A percentile compares a stretch with the other conserved stretches of the same genome.
Evolutionary conservation across 2,888 invertebrate species (phyloP).

Genomic region (Euplexia lucipara): DNA sequence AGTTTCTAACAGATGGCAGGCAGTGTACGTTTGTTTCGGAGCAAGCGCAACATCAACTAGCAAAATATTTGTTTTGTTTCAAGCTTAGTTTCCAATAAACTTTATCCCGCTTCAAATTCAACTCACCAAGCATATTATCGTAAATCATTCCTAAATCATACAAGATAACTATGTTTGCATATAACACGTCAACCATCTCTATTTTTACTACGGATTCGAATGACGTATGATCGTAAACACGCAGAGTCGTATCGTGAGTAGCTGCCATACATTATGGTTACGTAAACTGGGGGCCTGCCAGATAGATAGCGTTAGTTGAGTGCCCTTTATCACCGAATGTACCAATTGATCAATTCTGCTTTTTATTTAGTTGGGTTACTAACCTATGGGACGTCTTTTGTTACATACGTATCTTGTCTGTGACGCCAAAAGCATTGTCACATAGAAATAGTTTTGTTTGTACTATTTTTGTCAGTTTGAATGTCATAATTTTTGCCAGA

Average conservation of each 20-base stretch:
- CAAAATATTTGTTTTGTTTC: no score
- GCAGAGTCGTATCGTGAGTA: not conserved
- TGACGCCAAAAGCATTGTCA: slow-evolving; percentile 1
- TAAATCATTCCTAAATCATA: slow-evolving; percentile 9
- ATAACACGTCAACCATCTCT: not conserved
- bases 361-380: slow-evolving; percentile 10
- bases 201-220: slow-evolving; percentile 20
- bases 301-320: slow-evolving; percentile 37
- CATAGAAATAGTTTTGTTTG: not conserved
- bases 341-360: not conserved
- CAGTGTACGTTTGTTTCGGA: no score
- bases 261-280: slow-evolving; percentile 2
- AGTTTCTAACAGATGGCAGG: no score
- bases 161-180: slow-evolving; percentile 12
- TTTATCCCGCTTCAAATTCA: not conserved
- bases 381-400: slow-evolving; percentile 6
- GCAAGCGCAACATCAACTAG: no score
- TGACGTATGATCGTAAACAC: slow-evolving; percentile 40
- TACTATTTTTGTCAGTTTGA: not conserved
- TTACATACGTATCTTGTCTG: not conserved
- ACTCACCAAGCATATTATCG: slow-evolving; percentile 2
- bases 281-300: slow-evolving; percentile 52
- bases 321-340: slow-evolving; percentile 30
- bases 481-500: no score
- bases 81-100: not conserved